Evolutionary conservation across 2,888 invertebrate genomes (phyloP).

Genomic region (Drosophila maculinotata): DNA sequence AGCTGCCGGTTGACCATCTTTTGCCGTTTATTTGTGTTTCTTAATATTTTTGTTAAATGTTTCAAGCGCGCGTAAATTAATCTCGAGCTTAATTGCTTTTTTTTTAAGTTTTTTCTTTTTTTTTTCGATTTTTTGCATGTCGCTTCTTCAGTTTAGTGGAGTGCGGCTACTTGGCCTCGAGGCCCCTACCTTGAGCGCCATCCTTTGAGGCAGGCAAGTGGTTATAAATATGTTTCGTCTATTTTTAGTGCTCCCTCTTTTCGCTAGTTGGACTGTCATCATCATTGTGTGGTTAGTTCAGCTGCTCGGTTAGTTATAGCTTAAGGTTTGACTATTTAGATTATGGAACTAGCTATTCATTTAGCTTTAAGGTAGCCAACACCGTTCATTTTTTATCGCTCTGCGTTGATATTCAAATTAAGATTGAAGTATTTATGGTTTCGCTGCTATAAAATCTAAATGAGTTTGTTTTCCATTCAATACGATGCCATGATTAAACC

Average conservation of each 20-base stretch:
- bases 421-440: slow-evolving; percentile 18
- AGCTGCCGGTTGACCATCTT: slow-evolving; percentile 13
- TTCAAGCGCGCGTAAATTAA: slow-evolving; percentile 77
- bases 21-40: slow-evolving; percentile 66
- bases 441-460: neutral
- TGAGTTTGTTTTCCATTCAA: neutral
- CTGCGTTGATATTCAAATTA: slow-evolving; percentile 22
- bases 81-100: slow-evolving; percentile 82
- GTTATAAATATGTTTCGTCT: slow-evolving; percentile 65
- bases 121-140: slow-evolving; percentile 29
- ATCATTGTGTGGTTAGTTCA: slow-evolving; percentile 13
- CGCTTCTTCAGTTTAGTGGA: slow-evolving; percentile 26
- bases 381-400: slow-evolving; percentile 3
- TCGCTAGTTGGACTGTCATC: slow-evolving; percentile 45
- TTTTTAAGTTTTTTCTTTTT: slow-evolving; percentile 19
- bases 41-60: slow-evolving; percentile 79
- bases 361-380: slow-evolving; percentile 9
- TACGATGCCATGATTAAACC: neutral
- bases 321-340: slow-evolving; percentile 37
- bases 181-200: slow-evolving; percentile 44
- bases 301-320: slow-evolving; percentile 17
- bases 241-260: slow-evolving; percentile 55
- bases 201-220: slow-evolving; percentile 32
- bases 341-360: slow-evolving; percentile 35
- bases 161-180: slow-evolving; percentile 46